A percentile compares a stretch with the other conserved stretches of the same genome.
Conservation (phyloP, 2,888 invertebrate genomes). For the Magallana nippona region DNA sequence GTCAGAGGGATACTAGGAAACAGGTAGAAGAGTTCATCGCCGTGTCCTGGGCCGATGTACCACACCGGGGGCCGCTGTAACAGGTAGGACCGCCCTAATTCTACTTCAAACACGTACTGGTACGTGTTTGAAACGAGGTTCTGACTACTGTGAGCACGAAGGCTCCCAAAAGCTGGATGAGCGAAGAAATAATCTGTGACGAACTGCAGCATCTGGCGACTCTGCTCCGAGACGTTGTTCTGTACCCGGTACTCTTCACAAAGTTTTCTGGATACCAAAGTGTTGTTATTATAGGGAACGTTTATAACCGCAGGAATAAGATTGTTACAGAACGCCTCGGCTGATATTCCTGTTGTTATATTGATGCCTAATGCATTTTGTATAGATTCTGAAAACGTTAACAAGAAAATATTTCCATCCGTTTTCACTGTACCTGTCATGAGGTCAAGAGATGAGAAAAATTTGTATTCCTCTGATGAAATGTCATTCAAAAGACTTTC, state of each 20-base stretch:
- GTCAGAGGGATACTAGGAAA: neutral
- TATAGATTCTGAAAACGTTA: neutral
- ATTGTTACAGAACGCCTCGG: neutral
- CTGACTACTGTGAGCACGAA: neutral
- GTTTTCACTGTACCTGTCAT: slow-evolving; percentile 57
- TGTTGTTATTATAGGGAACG: neutral
- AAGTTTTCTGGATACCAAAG: neutral
- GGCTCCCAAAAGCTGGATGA: neutral
- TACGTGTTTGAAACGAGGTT: neutral
- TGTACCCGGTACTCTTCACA: neutral
- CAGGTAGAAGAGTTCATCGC: neutral
- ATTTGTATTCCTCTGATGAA: slow-evolving; percentile 45
- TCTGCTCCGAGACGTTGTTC: neutral
- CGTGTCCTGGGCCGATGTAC: slow-evolving; percentile 1
- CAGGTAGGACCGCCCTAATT: neutral
- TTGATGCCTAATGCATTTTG: neutral
- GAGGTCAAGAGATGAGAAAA: slow-evolving; percentile 54
- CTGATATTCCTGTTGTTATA: neutral
- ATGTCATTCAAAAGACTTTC: slow-evolving; percentile 43
- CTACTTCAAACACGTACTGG: slow-evolving; percentile 12
- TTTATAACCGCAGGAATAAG: neutral
- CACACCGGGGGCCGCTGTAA: neutral
- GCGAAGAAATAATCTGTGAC: neutral
- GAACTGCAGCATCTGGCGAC: neutral
- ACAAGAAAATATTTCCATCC: slow-evolving; percentile 53